These are phyloP conservation scores for Catharus minimus DNA, from an alignment of 2,113 vertebrate species.

Conservation along the genomic window DNA sequence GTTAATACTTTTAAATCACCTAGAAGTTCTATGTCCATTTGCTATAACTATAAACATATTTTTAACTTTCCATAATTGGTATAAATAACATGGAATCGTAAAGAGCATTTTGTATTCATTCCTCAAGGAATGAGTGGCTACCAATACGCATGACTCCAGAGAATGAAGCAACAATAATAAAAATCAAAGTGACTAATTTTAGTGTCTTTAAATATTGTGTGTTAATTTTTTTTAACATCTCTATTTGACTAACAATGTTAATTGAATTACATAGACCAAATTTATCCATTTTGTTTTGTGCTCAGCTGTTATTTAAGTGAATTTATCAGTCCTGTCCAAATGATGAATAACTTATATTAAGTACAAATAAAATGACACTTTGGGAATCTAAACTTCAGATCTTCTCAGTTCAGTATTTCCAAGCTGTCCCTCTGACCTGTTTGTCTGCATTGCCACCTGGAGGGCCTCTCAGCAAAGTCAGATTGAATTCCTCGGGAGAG, in stretches of 20 bases:
- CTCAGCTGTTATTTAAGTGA: neutral
- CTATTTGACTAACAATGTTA: neutral
- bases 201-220: neutral
- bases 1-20: neutral
- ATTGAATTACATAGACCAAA: neutral
- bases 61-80: neutral
- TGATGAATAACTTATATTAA: neutral
- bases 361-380: neutral
- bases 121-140: neutral
- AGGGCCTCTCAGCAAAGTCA: slow-evolving; percentile 52
- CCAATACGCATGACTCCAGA: neutral
- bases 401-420: neutral
- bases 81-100: neutral
- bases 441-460: slow-evolving; percentile 65
- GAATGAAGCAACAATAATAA: neutral
- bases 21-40: neutral
- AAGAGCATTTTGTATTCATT: neutral
- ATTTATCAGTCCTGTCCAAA: neutral
- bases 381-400: neutral
- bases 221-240: neutral
- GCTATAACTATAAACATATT: neutral
- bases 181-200: neutral
- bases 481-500: neutral
- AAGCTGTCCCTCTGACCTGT: neutral
- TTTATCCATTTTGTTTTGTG: neutral